Evolutionary conservation across 2,797 vertebrate species (phyloP).

Genomic region (Fringilla coelebs): DNA sequence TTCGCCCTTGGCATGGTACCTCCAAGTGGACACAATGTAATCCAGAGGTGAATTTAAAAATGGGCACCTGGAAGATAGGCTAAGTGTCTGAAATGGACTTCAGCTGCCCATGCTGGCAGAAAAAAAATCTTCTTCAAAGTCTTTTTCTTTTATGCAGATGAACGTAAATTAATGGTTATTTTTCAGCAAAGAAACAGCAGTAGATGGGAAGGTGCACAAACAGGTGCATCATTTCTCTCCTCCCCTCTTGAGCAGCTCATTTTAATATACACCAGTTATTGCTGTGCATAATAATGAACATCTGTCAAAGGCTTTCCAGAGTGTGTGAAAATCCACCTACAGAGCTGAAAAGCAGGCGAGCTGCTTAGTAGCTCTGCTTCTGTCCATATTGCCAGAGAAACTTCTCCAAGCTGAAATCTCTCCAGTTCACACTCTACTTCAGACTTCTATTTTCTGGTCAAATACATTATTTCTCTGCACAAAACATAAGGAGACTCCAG

Average conservation of each 20-base stretch:
- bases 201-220: slow-evolving; percentile 28
- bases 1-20: not conserved
- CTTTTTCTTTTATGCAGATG: not conserved
- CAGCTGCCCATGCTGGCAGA: not conserved
- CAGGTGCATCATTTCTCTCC: slow-evolving; percentile 39
- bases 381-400: not conserved
- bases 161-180: slow-evolving; percentile 10
- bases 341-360: slow-evolving; percentile 15
- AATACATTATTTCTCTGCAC: not conserved
- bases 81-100: not conserved
- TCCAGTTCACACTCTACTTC: not conserved
- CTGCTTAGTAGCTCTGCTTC: not conserved
- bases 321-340: slow-evolving; percentile 24
- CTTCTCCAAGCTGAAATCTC: not conserved
- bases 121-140: not conserved
- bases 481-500: not conserved
- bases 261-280: slow-evolving; percentile 44
- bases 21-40: not conserved
- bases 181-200: not conserved
- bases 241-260: slow-evolving; percentile 40
- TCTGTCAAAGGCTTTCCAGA: slow-evolving; percentile 63
- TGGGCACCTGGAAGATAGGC: accelerated
- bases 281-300: slow-evolving; percentile 69
- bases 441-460: slow-evolving; percentile 6
- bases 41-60: not conserved